Conservation (phyloP, 1,140 invertebrate species). For the Adelges cooleyi region DNA sequence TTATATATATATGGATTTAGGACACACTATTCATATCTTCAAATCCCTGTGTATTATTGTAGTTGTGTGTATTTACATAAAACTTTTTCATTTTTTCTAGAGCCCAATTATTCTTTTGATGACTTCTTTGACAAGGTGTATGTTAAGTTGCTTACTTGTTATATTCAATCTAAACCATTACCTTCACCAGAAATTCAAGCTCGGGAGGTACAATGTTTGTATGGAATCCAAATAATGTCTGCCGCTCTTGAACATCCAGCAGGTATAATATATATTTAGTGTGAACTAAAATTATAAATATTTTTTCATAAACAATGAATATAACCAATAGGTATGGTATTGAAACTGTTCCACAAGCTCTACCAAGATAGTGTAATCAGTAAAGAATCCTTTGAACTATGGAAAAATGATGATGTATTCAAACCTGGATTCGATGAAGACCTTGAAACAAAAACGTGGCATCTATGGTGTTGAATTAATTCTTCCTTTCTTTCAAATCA, state of each 20-base stretch:
- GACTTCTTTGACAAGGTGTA: slow-evolving; percentile 18
- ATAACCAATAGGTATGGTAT: slow-evolving; percentile 16
- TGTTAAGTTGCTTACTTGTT: slow-evolving; percentile 4
- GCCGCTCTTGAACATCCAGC: slow-evolving; percentile 12
- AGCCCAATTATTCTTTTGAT: slow-evolving; percentile 4
- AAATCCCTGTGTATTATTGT: too few species aligned
- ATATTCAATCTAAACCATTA: slow-evolving; percentile 5
- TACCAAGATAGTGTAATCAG: slow-evolving; percentile 20
- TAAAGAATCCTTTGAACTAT: slow-evolving; percentile 6
- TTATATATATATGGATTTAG: too few species aligned
- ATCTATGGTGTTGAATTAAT: slow-evolving; percentile 7
- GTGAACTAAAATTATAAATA: too few species aligned
- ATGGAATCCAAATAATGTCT: slow-evolving; percentile 23
- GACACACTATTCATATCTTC: too few species aligned
- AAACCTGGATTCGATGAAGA: slow-evolving; percentile 20
- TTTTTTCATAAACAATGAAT: too few species aligned
- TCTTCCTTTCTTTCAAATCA: slow-evolving; percentile 1
- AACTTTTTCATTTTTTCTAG: too few species aligned
- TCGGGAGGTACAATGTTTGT: slow-evolving; percentile 3
- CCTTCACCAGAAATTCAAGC: slow-evolving; percentile 9
- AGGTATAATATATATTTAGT: slow-evolving; percentile 8
- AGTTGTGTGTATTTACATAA: too few species aligned
- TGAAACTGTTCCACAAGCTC: slow-evolving; percentile 10
- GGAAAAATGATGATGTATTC: slow-evolving; percentile 15
- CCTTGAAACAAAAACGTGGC: slow-evolving; percentile 17